Conservation (phyloP, 2,797 vertebrate species). For the Champsocephalus gunnari region DNA sequence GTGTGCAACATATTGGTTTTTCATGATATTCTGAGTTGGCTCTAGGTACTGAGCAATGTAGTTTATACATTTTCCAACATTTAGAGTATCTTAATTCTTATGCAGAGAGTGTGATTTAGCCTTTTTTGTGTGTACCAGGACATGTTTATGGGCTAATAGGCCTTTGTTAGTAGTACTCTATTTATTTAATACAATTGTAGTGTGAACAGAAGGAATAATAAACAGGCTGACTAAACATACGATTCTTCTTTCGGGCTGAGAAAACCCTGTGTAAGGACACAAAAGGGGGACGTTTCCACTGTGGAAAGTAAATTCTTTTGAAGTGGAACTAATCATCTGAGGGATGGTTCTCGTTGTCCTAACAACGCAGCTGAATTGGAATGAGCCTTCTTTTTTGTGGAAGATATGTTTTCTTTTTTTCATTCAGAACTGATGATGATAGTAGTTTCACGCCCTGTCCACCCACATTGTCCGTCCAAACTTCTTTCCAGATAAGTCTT, state of each 20-base stretch:
- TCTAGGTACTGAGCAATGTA: slow-evolving; percentile 36
- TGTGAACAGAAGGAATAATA: slow-evolving; percentile 93
- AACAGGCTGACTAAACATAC: slow-evolving; percentile 92
- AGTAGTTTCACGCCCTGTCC: slow-evolving; percentile 98
- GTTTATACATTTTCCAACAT: slow-evolving; percentile 61
- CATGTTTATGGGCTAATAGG: slow-evolving; percentile 88
- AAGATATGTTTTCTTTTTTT: slow-evolving; percentile 99
- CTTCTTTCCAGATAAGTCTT: slow-evolving; percentile 87
- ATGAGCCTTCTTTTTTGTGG: slow-evolving; percentile 95
- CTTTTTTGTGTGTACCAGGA: slow-evolving; percentile 78
- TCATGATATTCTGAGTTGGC: slow-evolving; percentile 51
- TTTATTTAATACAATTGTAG: slow-evolving; percentile 93
- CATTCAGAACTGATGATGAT: slow-evolving; percentile 98
- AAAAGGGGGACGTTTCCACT: slow-evolving; percentile 94
- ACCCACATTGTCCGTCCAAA: slow-evolving; percentile 91
- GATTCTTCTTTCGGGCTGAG: slow-evolving; percentile 90
- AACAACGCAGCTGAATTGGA: slow-evolving; percentile 98
- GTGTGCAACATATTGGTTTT: slow-evolving; percentile 60
- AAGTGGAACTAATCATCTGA: slow-evolving; percentile 99
- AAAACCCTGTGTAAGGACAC: slow-evolving; percentile 93
- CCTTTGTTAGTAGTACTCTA: slow-evolving; percentile 80
- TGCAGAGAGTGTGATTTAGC: slow-evolving; percentile 74
- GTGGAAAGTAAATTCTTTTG: slow-evolving; percentile 99
- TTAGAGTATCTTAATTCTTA: slow-evolving; percentile 75
- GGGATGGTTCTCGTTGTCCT: slow-evolving; percentile 99